A percentile compares a stretch with the other conserved stretches of the same genome.
phyloP scores from a whole-genome alignment of 2,888 invertebrate species.

The Philopedon plagiatum region DNA sequence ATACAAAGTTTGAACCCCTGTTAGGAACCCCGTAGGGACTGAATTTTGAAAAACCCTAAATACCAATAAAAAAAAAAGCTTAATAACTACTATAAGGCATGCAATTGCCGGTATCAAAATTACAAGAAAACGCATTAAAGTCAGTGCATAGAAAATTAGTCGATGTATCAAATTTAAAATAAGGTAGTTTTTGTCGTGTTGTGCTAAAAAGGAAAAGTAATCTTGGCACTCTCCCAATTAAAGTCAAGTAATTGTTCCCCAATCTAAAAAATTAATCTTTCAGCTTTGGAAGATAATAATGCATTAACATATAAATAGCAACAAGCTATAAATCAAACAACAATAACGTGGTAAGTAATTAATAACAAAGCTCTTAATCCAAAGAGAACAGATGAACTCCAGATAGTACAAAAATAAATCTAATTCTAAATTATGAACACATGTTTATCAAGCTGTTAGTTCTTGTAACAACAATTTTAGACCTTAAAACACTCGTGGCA shows the following conservation, averaged over 20 bases:
- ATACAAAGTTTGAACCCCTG: too few species aligned
- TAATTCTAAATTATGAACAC: slow-evolving; percentile 15
- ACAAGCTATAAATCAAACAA: slow-evolving; percentile 11
- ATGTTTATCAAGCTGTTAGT: slow-evolving; percentile 16
- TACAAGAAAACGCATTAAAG: too few species aligned
- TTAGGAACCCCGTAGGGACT: too few species aligned
- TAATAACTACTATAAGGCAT: too few species aligned
- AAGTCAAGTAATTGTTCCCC: not conserved
- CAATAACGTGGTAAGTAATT: slow-evolving; percentile 18
- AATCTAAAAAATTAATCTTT: slow-evolving; percentile 5
- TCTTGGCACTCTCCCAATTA: not conserved
- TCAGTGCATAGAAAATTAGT: too few species aligned
- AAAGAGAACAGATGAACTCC: slow-evolving; percentile 15
- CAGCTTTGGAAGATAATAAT: slow-evolving; percentile 4
- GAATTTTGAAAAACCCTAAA: too few species aligned
- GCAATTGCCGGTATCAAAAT: too few species aligned
- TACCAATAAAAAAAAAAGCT: too few species aligned
- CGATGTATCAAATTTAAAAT: too few species aligned
- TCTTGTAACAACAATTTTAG: slow-evolving; percentile 6
- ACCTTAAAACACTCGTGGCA: not conserved
- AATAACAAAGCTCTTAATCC: slow-evolving; percentile 25
- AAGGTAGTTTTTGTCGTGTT: too few species aligned
- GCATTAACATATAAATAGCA: slow-evolving; percentile 2
- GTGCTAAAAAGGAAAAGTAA: too few species aligned
- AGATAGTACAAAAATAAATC: slow-evolving; percentile 19